Evolutionary conservation across 1,140 invertebrate genomes (phyloP), one percentile per base, ranked within the genome.

Genomic region (Steinernema khuongi): DNA sequence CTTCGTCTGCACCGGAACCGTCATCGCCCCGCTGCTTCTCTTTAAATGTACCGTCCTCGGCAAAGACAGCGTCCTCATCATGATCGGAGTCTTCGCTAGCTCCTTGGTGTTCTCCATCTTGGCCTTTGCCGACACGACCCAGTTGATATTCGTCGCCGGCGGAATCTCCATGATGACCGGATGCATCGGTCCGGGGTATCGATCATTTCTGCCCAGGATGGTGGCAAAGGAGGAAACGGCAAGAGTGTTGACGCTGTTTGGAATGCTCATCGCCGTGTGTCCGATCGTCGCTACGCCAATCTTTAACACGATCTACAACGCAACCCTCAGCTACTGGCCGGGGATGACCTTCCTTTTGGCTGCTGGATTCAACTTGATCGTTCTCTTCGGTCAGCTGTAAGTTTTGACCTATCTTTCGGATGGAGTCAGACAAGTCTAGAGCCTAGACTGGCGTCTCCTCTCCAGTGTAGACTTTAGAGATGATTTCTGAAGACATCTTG

Each of bases 141-240:
- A 30, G 4, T 32, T 72, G 19, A 76, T 77, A 19, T 72, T 77
- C 4, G 60, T 77, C 17, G 36, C 32, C 26, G 76, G 76, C 14
- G 76, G 32, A 0, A 72, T 77, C 22, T 33, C 7, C 50, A 14
- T 60, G 50, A n/a, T 60, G 11, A 26, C 4, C 4, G 50, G 50
- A 14, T 60, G 50, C 50, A 60, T 60, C 50, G 11, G 70, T 22
- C 76, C 76, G 14, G 76, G 77, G 2, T 77, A 77, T 22, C 50
- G 76, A 14, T 77, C 76, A 22, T 77, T 77, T 30, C 70, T 77
- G 4, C 76, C 76, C 0, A 33, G 76, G 72, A 77, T 77, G 76
- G 76, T 77, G n/a, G 33, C 76, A 7, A 77, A 77, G 28, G 76
- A 77, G 66, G 69, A 77, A 43, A 77, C 76, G 0, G 76, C 76